Percentiles rank a stretch among this genome's conserved stretches.
phyloP scores from a whole-genome alignment of 2,888 invertebrate genomes.

The Neoaliturus tenellus region DNA sequence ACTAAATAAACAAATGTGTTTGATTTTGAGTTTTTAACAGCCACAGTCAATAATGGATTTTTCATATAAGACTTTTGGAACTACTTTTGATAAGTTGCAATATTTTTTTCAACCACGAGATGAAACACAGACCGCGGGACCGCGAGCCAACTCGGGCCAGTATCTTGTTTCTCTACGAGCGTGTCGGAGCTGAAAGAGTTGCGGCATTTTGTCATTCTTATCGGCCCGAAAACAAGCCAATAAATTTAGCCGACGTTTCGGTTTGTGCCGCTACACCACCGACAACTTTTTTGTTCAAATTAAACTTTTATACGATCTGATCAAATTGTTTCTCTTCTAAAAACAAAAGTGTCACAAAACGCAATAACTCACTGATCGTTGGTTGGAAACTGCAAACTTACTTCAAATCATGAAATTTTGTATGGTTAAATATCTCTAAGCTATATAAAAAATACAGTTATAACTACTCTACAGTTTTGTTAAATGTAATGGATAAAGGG shows the following conservation, averaged over 20 bases:
- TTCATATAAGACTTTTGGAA: no score
- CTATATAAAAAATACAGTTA: no score
- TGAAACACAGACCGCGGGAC: not conserved
- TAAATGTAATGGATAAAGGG: no score
- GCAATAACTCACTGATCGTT: not conserved
- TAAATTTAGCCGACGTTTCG: slow-evolving; percentile 33
- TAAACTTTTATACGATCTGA: not conserved
- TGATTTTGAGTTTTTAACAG: no score
- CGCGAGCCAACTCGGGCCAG: no score
- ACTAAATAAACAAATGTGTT: no score
- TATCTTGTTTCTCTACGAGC: not conserved
- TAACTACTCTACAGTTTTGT: no score
- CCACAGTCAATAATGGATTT: no score
- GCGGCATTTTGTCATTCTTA: slow-evolving; percentile 42
- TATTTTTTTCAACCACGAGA: not conserved
- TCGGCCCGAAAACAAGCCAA: slow-evolving; percentile 40
- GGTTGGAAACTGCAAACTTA: no score
- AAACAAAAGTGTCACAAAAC: not conserved
- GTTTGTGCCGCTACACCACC: slow-evolving; percentile 9
- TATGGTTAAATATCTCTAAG: no score
- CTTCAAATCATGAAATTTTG: no score
- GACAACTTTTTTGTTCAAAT: slow-evolving; percentile 13
- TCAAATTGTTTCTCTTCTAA: not conserved
- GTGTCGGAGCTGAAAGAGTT: not conserved
- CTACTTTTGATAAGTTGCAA: no score